Conservation (phyloP, 2,888 invertebrate genomes). For the Drosophila heteroneura region DNA sequence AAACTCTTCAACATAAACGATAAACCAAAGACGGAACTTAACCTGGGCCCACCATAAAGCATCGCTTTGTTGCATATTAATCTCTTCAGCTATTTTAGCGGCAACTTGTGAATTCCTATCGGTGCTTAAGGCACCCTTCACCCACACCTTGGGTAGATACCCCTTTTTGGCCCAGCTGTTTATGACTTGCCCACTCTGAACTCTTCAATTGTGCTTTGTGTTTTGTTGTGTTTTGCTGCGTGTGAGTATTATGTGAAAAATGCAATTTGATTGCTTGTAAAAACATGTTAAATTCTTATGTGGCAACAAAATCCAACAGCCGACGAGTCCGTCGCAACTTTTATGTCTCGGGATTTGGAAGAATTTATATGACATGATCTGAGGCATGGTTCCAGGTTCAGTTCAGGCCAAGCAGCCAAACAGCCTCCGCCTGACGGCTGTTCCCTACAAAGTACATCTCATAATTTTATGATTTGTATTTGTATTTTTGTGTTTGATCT, state of each 20-base stretch:
- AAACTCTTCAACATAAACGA: constrained; percentile 18
- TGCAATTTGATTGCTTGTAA: constrained; percentile 84
- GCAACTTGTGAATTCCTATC: constrained; percentile 62
- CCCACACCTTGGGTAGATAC: neutral
- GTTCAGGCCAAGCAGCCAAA: constrained; percentile 10
- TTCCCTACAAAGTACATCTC: constrained; percentile 12
- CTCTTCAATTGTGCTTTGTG: constrained; percentile 1
- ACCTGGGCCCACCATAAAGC: constrained; percentile 40
- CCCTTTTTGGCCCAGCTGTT: constrained; percentile 34
- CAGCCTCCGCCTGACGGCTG: neutral
- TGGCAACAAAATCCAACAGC: constrained; percentile 49
- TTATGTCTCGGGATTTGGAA: constrained; percentile 64
- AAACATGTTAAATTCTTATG: constrained; percentile 80
- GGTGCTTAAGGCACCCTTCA: constrained; percentile 1
- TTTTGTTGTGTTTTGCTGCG: constrained; percentile 7
- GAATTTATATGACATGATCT: constrained; percentile 67
- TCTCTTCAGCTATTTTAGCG: constrained; percentile 63
- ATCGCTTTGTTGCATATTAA: constrained; percentile 57
- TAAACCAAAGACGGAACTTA: constrained; percentile 7
- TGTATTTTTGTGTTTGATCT: constrained; percentile 50
- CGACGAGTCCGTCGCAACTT: constrained; percentile 39
- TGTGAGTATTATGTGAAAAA: constrained; percentile 82
- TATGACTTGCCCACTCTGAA: constrained; percentile 45
- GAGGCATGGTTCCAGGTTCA: constrained; percentile 50
- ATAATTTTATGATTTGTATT: constrained; percentile 57